phyloP scores from a whole-genome alignment of 2,797 vertebrate genomes.

The Sebastes ruberrimus region DNA sequence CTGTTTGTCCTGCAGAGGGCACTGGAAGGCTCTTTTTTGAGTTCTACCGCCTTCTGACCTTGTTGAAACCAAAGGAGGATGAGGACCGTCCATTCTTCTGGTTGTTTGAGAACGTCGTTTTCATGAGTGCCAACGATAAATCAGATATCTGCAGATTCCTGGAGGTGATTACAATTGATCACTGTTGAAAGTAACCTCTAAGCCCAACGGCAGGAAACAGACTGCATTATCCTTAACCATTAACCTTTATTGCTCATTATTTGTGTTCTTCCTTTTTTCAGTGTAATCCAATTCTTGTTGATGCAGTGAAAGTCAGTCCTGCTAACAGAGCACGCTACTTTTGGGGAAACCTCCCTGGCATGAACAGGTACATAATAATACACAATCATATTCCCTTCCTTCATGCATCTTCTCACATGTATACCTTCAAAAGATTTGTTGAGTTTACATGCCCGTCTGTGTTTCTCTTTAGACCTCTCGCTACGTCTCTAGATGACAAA shows the following conservation, averaged over 20 bases:
- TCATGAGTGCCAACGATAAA: conserved; percentile 92
- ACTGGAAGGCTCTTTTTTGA: conserved; percentile 95
- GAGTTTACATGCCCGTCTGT: neutral
- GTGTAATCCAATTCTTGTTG: conserved; percentile 94
- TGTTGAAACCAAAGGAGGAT: conserved; percentile 87
- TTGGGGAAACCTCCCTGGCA: conserved; percentile 97
- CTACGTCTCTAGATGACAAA: conserved; percentile 82
- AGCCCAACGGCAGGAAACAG: neutral
- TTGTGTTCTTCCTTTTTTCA: conserved; percentile 45
- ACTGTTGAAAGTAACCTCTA: neutral
- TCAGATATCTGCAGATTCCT: conserved; percentile 93
- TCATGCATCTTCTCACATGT: neutral
- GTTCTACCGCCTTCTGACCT: conserved; percentile 92
- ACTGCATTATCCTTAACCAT: neutral
- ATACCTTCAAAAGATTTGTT: neutral
- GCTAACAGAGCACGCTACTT: conserved; percentile 94
- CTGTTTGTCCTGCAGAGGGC: conserved; percentile 83
- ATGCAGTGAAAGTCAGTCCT: conserved; percentile 93
- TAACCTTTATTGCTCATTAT: neutral
- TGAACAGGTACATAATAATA: conserved; percentile 87
- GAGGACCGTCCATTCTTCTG: conserved; percentile 95
- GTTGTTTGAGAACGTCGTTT: conserved; percentile 96
- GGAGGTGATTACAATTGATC: conserved; percentile 81
- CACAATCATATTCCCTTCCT: neutral
- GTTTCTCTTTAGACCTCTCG: conserved; percentile 79